Evolutionary conservation across 37 sponge, comb jelly and placozoan species (phyloP).

Genomic region (Petrosia ficiformis): DNA sequence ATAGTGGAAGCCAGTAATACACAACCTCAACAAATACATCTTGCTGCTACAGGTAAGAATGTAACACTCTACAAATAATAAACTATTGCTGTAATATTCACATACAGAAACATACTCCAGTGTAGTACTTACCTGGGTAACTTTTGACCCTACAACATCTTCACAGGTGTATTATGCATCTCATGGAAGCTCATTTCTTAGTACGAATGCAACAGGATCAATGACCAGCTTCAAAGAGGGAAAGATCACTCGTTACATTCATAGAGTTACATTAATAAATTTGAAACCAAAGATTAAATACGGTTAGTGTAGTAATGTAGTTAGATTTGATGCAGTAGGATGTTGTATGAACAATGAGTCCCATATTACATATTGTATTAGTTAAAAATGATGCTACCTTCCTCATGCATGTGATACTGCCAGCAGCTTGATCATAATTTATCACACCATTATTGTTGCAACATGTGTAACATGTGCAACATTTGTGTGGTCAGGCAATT

Average conservation of each 20-base stretch:
- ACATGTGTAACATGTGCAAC: too few species aligned
- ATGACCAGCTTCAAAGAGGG: background rate
- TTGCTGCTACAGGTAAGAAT: slow-evolving; percentile 18
- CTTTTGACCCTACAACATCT: background rate
- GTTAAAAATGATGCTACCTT: too few species aligned
- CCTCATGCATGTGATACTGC: too few species aligned
- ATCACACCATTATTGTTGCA: too few species aligned
- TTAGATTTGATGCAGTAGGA: too few species aligned
- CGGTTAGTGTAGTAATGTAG: slow-evolving; percentile 19
- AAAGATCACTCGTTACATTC: slow-evolving; percentile 2
- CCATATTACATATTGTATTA: too few species aligned
- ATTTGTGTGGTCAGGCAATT: too few species aligned
- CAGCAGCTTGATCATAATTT: too few species aligned
- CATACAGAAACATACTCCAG: background rate
- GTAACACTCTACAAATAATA: background rate
- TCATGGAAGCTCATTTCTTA: background rate
- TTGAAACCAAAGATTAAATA: slow-evolving; percentile 14
- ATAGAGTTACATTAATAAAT: slow-evolving; percentile 12
- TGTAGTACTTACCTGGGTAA: slow-evolving; percentile 28
- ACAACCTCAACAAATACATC: slow-evolving; percentile 13
- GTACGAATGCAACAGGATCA: background rate
- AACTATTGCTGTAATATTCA: background rate
- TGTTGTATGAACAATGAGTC: too few species aligned
- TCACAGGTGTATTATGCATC: background rate
- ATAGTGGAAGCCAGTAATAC: too few species aligned